Evolutionary conservation across 1,140 invertebrate species (phyloP).

Genomic region (Meloidogyne hapla): DNA sequence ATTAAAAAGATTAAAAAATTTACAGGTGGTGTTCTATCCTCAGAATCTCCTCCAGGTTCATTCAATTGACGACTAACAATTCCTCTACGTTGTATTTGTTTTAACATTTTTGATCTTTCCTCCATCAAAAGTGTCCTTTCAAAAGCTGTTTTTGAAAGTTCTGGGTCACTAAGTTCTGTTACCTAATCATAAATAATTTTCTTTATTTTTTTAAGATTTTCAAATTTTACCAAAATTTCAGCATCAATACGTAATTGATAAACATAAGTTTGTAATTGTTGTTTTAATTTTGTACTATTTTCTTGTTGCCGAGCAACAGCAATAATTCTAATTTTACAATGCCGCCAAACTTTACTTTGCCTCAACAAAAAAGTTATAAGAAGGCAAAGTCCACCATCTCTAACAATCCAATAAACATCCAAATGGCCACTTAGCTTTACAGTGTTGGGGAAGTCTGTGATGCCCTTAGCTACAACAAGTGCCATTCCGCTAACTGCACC

Average conservation of each 20-base stretch:
- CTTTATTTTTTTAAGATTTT: not conserved
- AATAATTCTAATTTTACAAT: constrained; percentile 95
- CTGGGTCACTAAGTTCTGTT: constrained; percentile 72
- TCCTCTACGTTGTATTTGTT: constrained; percentile 63
- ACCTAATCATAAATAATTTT: constrained; percentile 24
- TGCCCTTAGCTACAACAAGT: constrained; percentile 59
- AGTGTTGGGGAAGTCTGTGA: constrained; percentile 55
- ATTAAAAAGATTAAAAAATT: not conserved
- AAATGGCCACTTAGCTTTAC: constrained; percentile 54
- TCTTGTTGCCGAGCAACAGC: constrained; percentile 98
- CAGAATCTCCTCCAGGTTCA: constrained; percentile 17
- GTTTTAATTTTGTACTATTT: constrained; percentile 99
- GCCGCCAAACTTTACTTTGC: constrained; percentile 87
- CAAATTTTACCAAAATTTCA: constrained; percentile 70
- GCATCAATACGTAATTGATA: constrained; percentile 96
- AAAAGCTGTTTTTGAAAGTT: constrained; percentile 97
- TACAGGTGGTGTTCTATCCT: constrained; percentile 5
- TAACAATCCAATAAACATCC: constrained; percentile 52
- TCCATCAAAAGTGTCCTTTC: constrained; percentile 98
- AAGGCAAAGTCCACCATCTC: constrained; percentile 82
- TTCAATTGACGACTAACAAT: constrained; percentile 64
- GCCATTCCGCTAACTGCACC: constrained; percentile 60
- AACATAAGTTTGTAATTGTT: constrained; percentile 92
- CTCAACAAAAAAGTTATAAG: constrained; percentile 91
- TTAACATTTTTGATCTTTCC: constrained; percentile 91